Base-by-base conservation (phyloP, 2,888 invertebrate species). In the Griposia aprilina region DNA sequence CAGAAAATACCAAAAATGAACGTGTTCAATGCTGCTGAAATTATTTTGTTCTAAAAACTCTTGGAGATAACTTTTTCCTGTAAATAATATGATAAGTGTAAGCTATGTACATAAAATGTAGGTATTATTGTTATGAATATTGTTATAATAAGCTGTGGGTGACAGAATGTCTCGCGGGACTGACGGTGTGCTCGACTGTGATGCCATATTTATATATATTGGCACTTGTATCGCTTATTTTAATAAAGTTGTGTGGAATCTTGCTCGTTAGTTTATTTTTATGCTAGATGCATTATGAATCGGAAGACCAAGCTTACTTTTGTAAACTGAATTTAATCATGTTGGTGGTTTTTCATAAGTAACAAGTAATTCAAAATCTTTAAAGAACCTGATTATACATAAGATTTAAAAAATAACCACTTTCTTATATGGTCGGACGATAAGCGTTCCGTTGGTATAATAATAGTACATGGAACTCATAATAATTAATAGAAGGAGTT, bases 101-200 rank as follows among this genome's bases (percentile, higher is more conserved):
- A 52, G 57, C 52, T 86, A 87, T 78, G 89, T 89, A 78, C 88
- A 90, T 74, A 88, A 78, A 90, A 74, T 73, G 76, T 81, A 75
- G 76, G 71, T 77, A n/a, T 77, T 83, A 80, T 52, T 75, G 57
- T 86, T 83, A 80, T 70, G 71, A 66, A 60, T 81, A 72, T 81
- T 82, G 36, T 81, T 83, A 78, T 70, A 66, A 59, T 55, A 69
- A 69, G 69, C 50, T 72, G 48, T 63, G 65, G 20, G 66, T 72
- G 60, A 72, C 69, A 50, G 73, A 68, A 50, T 59, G 66, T 65
- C 50, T 76, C 8, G 23, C 55, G 75, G 41, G 63, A 48, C 63
- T 77, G 67, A 41, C 71, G 78, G 52, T 73, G 80, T 68, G 76
- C 75, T 83, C 67, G 70, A 88, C 79, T 89, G 87, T 85, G 88